These are phyloP conservation scores for Argentina silus DNA, from an alignment of 2,797 vertebrate genomes.

Conservation along the genomic window DNA sequence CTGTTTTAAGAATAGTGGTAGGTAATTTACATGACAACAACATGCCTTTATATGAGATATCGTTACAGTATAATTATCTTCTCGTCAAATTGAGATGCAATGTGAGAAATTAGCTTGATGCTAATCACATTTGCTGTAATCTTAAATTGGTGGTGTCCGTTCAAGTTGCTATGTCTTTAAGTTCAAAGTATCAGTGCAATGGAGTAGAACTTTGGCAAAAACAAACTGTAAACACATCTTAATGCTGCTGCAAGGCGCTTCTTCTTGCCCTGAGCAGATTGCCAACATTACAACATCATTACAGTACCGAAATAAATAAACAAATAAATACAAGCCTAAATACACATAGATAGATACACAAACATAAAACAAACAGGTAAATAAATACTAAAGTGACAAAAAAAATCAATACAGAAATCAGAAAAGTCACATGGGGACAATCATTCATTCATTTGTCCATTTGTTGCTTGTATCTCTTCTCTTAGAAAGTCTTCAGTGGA, in stretches of 20 bases:
- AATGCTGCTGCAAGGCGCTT: conserved; percentile 7
- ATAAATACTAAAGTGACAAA: background rate
- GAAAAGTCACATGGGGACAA: background rate
- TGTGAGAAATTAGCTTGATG: background rate
- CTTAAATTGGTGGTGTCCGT: background rate
- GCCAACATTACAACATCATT: background rate
- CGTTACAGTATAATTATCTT: no score
- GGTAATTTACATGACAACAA: no score
- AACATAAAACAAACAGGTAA: background rate
- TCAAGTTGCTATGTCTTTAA: background rate
- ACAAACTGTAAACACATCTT: background rate
- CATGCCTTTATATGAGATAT: no score
- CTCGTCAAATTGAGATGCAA: no score
- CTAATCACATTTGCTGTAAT: background rate
- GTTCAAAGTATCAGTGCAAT: background rate
- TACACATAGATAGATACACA: conserved; percentile 9
- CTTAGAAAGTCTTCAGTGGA: background rate
- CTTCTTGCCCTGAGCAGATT: background rate
- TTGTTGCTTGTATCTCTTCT: background rate
- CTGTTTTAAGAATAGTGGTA: no score
- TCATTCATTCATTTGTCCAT: background rate
- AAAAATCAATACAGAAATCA: background rate
- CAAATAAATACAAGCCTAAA: background rate
- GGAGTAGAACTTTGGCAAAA: background rate
- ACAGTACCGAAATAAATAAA: background rate